A percentile compares a stretch with the other conserved stretches of the same genome.
Evolutionary conservation across 2,888 invertebrate genomes (phyloP).

Genomic region (Diploptera punctata): DNA sequence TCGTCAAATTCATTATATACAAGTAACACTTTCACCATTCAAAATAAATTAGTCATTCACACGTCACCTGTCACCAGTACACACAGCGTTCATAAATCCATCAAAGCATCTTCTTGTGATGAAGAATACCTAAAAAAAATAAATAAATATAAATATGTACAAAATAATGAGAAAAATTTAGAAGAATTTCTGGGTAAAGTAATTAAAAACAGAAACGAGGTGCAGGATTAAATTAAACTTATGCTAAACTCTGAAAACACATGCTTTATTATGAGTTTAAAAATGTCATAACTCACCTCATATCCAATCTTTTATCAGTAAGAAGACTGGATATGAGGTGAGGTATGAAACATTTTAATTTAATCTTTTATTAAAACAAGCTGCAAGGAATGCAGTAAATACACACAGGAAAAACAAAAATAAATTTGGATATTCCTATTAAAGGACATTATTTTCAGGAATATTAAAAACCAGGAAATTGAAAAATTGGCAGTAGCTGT

Average conservation of each 20-base stretch:
- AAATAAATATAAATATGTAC: not conserved
- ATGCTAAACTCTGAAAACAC: not conserved
- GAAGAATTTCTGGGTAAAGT: too few relatives aligned
- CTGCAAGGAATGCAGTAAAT: not conserved
- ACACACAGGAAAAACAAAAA: too few relatives aligned
- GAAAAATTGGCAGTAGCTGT: too few relatives aligned
- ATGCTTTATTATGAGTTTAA: not conserved
- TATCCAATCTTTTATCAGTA: too few relatives aligned
- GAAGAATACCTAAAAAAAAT: not conserved
- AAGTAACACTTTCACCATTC: not conserved
- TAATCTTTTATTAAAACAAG: not conserved
- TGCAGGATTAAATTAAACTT: not conserved
- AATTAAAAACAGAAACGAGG: not conserved
- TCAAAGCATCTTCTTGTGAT: not conserved
- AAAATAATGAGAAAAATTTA: too few relatives aligned
- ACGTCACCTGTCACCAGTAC: not conserved
- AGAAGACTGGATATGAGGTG: too few relatives aligned
- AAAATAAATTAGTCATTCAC: not conserved
- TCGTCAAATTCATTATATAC: not conserved
- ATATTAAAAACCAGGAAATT: too few relatives aligned
- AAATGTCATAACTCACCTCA: not conserved
- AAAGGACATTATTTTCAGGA: too few relatives aligned
- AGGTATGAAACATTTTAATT: too few relatives aligned
- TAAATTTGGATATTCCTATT: too few relatives aligned
- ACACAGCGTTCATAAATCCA: not conserved